These are phyloP conservation scores for Caiman crocodilus DNA, from an alignment of 2,797 vertebrate genomes.

Conservation along the genomic window DNA sequence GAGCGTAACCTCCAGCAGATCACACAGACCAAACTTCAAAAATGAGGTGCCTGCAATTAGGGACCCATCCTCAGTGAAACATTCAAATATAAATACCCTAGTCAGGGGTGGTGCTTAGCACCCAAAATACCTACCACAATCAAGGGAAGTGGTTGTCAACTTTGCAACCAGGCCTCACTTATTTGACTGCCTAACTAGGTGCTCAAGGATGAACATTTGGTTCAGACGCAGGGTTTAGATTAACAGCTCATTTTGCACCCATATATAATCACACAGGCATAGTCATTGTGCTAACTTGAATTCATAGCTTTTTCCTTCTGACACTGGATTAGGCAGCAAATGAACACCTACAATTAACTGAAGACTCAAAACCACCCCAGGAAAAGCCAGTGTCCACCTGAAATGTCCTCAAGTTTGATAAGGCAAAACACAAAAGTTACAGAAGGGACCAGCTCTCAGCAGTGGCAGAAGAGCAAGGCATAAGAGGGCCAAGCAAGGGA, in stretches of 20 bases:
- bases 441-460: too few species aligned
- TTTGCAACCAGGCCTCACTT: background rate
- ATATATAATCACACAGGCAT: too few species aligned
- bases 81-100: accelerated
- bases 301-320: background rate
- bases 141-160: accelerated
- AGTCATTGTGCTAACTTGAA: background rate
- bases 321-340: background rate
- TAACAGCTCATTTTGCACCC: accelerated
- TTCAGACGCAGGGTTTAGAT: background rate
- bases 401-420: background rate
- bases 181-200: accelerated
- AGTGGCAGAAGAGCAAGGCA: background rate
- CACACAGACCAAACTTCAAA: background rate
- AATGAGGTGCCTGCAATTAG: background rate
- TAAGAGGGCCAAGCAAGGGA: background rate
- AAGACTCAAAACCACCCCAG: too few species aligned
- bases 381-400: background rate
- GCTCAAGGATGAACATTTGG: background rate
- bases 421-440: accelerated
- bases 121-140: background rate
- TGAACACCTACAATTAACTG: background rate
- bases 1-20: background rate
- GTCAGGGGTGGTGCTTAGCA: background rate
- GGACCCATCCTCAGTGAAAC: background rate